These are phyloP conservation scores for Drosophila pseudotakahashii DNA, from an alignment of 2,888 invertebrate species.

Conservation along the genomic window DNA sequence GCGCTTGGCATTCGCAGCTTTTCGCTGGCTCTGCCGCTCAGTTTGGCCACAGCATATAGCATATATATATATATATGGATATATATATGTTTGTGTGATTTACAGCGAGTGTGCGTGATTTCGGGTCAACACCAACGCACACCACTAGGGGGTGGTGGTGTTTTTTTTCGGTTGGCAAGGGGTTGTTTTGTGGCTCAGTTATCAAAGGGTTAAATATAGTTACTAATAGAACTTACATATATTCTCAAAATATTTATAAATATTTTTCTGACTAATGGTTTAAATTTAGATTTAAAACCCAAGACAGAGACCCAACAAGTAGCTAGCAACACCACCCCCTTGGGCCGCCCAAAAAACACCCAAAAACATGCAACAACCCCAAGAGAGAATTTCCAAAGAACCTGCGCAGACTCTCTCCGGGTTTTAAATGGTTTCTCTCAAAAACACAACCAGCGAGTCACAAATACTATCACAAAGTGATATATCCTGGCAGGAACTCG, in stretches of 20 bases:
- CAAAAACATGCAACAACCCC: constrained; percentile 46
- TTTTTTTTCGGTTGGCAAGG: constrained; percentile 22
- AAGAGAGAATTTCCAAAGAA: neutral
- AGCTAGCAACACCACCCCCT: constrained; percentile 57
- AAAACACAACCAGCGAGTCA: constrained; percentile 31
- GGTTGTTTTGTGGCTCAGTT: constrained; percentile 15
- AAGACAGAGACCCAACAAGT: constrained; percentile 77
- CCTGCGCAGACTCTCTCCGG: constrained; percentile 52
- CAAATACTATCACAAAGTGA: constrained; percentile 42
- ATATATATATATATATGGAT: constrained; percentile 20
- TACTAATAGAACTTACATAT: no score
- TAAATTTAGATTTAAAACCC: constrained; percentile 24
- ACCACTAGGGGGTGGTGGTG: constrained; percentile 16
- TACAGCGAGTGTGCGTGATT: constrained; percentile 77
- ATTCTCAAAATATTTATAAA: no score
- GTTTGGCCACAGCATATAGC: constrained; percentile 39
- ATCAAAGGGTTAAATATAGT: neutral
- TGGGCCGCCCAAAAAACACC: neutral
- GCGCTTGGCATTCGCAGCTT: constrained; percentile 71
- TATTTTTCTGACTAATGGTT: constrained; percentile 29
- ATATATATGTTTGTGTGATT: constrained; percentile 62
- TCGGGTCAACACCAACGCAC: constrained; percentile 66
- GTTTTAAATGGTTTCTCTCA: neutral
- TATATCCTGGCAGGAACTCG: constrained; percentile 60
- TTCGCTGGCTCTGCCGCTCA: constrained; percentile 58